Percentiles rank a stretch among this genome's conserved stretches.
Evolutionary conservation across 2,888 invertebrate species (phyloP).

Genomic region (Athrips mouffetella): DNA sequence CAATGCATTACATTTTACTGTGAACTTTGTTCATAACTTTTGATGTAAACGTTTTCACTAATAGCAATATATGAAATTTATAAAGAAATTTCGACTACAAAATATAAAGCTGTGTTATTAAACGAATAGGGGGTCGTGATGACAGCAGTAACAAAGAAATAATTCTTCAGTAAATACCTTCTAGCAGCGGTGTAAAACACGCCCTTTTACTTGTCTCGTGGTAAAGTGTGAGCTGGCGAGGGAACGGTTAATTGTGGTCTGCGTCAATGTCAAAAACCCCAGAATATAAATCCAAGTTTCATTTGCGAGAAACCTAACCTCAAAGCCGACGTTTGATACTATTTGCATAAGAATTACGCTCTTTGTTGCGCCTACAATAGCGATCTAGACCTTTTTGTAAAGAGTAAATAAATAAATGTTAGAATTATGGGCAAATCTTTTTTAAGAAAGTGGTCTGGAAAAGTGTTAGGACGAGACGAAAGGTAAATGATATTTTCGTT

Average conservation of each 20-base stretch:
- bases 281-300: constrained; percentile 14
- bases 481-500: constrained; percentile 4
- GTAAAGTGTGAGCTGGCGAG: constrained; percentile 34
- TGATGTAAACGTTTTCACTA: too few relatives aligned
- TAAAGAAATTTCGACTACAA: too few relatives aligned
- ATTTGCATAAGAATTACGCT: constrained; percentile 21
- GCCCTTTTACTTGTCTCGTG: constrained; percentile 30
- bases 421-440: constrained; percentile 12
- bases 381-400: constrained; percentile 14
- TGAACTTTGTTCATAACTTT: too few relatives aligned
- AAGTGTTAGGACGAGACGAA: constrained; percentile 9
- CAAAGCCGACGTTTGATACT: constrained; percentile 12
- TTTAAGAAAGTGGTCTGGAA: constrained; percentile 6
- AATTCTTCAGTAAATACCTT: not conserved
- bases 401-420: constrained; percentile 14
- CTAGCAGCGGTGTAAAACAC: constrained; percentile 26
- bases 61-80: too few relatives aligned
- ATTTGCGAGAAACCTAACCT: constrained; percentile 15
- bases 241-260: constrained; percentile 51
- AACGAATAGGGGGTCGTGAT: too few relatives aligned
- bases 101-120: too few relatives aligned
- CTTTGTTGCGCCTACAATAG: constrained; percentile 16
- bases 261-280: constrained; percentile 43
- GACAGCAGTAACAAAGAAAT: too few relatives aligned
- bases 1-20: too few relatives aligned